A percentile compares a stretch with the other conserved stretches of the same genome.
Evolutionary conservation across 2,797 vertebrate genomes (phyloP).

Genomic region (Sebastes kiyomatsui): DNA sequence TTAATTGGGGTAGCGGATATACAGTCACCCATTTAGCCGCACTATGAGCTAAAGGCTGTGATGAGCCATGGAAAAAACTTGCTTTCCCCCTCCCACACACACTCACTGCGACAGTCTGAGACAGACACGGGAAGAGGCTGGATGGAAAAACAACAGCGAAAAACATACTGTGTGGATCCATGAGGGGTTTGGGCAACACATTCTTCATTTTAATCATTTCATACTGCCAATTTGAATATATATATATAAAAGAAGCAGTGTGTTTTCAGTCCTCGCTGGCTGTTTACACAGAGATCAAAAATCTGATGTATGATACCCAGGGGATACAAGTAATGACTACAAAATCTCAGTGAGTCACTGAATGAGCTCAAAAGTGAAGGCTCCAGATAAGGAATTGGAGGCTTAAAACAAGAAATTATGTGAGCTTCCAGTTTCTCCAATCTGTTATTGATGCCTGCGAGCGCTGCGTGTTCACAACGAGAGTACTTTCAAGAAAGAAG

Average conservation of each 20-base stretch:
- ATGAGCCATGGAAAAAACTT: slow-evolving; percentile 61
- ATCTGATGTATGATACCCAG: slow-evolving; percentile 5
- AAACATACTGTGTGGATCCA: slow-evolving; percentile 47
- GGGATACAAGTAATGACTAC: slow-evolving; percentile 7
- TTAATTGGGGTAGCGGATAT: slow-evolving; percentile 74
- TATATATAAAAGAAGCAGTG: not conserved
- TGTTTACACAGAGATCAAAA: slow-evolving; percentile 25
- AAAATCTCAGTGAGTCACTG: slow-evolving; percentile 13
- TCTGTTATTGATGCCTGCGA: not conserved
- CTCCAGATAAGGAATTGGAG: slow-evolving; percentile 13
- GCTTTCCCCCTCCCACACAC: slow-evolving; percentile 69
- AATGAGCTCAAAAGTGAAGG: slow-evolving; percentile 16
- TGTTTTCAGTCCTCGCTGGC: slow-evolving; percentile 7
- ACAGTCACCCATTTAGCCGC: slow-evolving; percentile 74
- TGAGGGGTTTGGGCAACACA: slow-evolving; percentile 20
- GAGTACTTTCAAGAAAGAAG: not conserved
- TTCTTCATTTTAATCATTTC: slow-evolving; percentile 19
- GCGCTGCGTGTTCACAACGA: not conserved
- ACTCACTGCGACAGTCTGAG: slow-evolving; percentile 75
- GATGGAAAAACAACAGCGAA: slow-evolving; percentile 57
- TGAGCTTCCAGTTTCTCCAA: not conserved
- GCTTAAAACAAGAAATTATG: slow-evolving; percentile 1
- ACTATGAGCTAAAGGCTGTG: slow-evolving; percentile 69
- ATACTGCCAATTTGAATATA: slow-evolving; percentile 20
- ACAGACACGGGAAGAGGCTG: slow-evolving; percentile 59